Conservation (phyloP, 2,888 invertebrate genomes). For the Orchesellides sinensis region DNA sequence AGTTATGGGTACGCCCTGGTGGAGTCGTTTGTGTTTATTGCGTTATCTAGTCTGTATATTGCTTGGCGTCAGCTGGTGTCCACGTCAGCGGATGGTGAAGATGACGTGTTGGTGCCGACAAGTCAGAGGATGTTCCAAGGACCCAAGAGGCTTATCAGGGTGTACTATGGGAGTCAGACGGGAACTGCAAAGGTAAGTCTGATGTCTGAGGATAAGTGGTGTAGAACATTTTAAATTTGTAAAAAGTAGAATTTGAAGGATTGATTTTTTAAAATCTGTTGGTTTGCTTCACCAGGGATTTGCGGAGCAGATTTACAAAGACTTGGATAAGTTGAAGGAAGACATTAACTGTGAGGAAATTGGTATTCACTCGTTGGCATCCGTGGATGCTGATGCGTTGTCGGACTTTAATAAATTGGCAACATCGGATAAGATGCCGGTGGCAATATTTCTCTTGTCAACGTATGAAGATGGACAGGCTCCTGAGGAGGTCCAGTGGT, state of each 20-base stretch:
- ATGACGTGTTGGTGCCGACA: constrained; percentile 11
- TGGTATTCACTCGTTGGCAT: constrained; percentile 27
- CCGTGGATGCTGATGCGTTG: constrained; percentile 66
- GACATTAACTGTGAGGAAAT: constrained; percentile 22
- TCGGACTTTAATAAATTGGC: constrained; percentile 51
- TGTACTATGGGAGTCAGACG: constrained; percentile 76
- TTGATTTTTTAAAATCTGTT: constrained; percentile 1
- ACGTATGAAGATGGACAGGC: constrained; percentile 79
- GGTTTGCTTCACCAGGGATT: constrained; percentile 53
- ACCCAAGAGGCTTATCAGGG: constrained; percentile 63
- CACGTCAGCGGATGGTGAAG: background rate
- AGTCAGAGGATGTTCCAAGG: constrained; percentile 1
- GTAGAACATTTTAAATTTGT: background rate
- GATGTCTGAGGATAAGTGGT: background rate
- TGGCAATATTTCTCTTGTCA: constrained; percentile 78
- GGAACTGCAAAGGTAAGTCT: constrained; percentile 75
- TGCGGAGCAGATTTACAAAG: constrained; percentile 54
- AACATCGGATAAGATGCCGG: constrained; percentile 21
- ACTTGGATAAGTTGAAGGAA: constrained; percentile 42
- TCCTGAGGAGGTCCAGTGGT: constrained; percentile 78
- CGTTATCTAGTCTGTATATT: constrained; percentile 56
- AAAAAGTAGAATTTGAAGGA: background rate
- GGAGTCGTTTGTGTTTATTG: constrained; percentile 64
- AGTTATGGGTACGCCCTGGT: constrained; percentile 65
- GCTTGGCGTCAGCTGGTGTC: constrained; percentile 31